Conservation (phyloP, 2,113 vertebrate genomes). For the Periophthalmus modestus region DNA sequence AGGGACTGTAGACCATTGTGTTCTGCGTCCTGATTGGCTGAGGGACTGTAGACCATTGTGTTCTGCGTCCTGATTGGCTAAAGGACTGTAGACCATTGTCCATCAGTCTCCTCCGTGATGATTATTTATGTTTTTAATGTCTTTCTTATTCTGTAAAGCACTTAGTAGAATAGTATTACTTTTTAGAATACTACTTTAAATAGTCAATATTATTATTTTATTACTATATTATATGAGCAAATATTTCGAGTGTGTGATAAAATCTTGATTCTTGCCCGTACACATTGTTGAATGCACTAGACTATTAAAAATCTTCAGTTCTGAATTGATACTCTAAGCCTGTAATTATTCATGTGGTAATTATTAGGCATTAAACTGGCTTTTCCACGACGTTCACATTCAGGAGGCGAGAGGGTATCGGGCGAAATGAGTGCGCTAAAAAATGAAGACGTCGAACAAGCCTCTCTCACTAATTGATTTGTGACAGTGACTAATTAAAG, state of each 20-base stretch:
- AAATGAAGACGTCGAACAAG: constrained; percentile 46
- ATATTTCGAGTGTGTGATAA: neutral
- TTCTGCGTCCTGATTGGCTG: no score
- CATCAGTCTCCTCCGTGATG: no score
- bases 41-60: no score
- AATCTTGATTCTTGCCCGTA: neutral
- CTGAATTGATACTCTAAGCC: neutral
- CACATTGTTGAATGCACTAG: neutral
- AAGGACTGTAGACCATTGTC: no score
- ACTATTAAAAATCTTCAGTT: neutral
- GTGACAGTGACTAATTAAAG: constrained; percentile 72
- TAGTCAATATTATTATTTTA: neutral
- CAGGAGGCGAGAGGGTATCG: constrained; percentile 4
- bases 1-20: no score
- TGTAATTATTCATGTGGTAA: constrained; percentile 4
- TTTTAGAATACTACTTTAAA: no score
- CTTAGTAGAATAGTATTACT: no score
- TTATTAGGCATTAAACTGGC: constrained; percentile 3
- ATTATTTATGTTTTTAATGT: no score
- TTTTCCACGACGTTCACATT: constrained; percentile 19
- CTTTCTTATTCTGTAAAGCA: no score
- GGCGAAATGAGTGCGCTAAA: constrained; percentile 20
- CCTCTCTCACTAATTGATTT: constrained; percentile 58
- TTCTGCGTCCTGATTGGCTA: no score
- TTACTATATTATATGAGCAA: neutral